These are phyloP conservation scores for Excalfactoria chinensis DNA, from an alignment of 2,113 vertebrate species.

Conservation along the genomic window DNA sequence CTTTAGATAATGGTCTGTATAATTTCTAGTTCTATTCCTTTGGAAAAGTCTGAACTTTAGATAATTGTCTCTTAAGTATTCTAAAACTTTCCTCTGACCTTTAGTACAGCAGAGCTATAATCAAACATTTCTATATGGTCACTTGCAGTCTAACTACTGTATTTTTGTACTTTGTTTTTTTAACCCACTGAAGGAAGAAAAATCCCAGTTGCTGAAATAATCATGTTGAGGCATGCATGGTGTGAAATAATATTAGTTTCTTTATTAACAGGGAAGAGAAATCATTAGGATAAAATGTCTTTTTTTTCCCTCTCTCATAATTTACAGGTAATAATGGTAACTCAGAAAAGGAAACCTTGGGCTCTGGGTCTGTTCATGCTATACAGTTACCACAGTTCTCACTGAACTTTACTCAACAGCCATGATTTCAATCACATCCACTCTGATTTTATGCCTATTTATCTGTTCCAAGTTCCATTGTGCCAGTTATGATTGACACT, in stretches of 20 bases:
- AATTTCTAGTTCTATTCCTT: constrained; percentile 64
- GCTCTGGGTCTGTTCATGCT: background rate
- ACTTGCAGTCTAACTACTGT: constrained; percentile 5
- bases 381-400: background rate
- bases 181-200: constrained; percentile 32
- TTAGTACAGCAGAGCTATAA: constrained; percentile 57
- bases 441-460: background rate
- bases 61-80: constrained; percentile 74
- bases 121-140: constrained; percentile 49
- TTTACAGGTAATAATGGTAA: background rate
- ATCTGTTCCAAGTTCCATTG: background rate
- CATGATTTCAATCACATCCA: background rate
- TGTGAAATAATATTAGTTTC: background rate
- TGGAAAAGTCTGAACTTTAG: constrained; percentile 75
- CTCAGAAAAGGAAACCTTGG: background rate
- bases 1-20: constrained; percentile 72
- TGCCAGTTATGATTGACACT: background rate
- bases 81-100: constrained; percentile 72
- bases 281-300: background rate
- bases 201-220: background rate
- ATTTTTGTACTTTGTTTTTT: background rate
- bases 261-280: background rate
- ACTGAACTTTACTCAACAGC: background rate
- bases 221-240: background rate
- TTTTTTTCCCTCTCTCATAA: background rate